Evolutionary conservation across 2,888 invertebrate genomes (phyloP), one percentile per base, ranked within the genome.

Genomic region (Cataglyphis albicans): DNA sequence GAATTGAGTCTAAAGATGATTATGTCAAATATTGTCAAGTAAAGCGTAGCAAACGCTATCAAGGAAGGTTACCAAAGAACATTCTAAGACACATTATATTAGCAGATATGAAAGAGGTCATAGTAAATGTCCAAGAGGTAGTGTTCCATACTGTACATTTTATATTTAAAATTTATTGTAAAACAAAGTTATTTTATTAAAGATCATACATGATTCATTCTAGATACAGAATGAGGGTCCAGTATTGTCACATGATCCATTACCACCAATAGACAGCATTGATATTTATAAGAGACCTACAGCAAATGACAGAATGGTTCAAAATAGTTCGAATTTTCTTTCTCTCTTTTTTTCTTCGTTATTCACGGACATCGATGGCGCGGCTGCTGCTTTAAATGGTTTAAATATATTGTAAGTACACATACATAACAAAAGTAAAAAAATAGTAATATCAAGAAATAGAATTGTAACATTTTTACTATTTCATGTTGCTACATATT

Each of bases 241-340:
- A n/a, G 96, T 98, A 74, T 95, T 97, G 91, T 96, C 96, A 85
- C 97, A 97, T 92, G 98, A 98, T 95, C 98, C 98, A 6, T 94
- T 98, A 84, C 98, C 98, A 21, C 98, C 98, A 1, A 90, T 95
- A 59, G 97, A 98, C 94, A 96, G 97, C 0, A 96, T 98, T 41
- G 96, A 97, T 91, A 95, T 97, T 82, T 98, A 98, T 93, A 95
- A 96, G 70, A 96, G 96, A 87, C 95, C 95, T 41, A 93, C 93
- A 88, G 86, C 92, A 52, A 91, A 87, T 15, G 84, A 84, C 59
- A 89, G 91, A 52, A 83, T 87, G 12, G 84, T 87, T 41, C 87
- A 89, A 74, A 91, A 87, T 68, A 92, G 91, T 86, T 91, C 93
- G 3, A 93, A 93, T 88, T 86, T 94, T 18, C 91, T 95, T 44